Evolutionary conservation across 2,113 vertebrate species (phyloP), one percentile per base, ranked within the genome.

Genomic region (Chaetorhynchus papuensis): DNA sequence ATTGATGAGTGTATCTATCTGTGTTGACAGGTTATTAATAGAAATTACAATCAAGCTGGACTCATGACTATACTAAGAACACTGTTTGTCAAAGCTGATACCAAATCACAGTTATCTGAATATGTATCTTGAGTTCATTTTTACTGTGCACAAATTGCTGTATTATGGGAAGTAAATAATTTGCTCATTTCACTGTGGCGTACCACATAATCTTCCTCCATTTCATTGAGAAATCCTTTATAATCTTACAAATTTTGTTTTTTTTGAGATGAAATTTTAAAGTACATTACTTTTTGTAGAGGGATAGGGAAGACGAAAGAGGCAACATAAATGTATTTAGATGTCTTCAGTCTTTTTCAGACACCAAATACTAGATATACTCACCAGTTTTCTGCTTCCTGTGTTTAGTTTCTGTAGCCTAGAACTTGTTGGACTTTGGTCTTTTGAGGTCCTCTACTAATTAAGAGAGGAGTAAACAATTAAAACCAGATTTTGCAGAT

Each of bases 401-500:
- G 20, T 60, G 13, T 57, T 90, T 57, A 23, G n/a, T 70, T 86
- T 75, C 35, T 89, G 33, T 78, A 52, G 69, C 47, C 16, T 87
- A 70, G 28, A 70, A 50, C 13, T 84, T 90, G 20, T 26, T 87
- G 68, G 71, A 90, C 80, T 96, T 83, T 10, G 92, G 54, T 77
- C 83, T 60, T 77, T 64, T 91, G 52, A 75, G 49, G 57, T 52
- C 18, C 66, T 86, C 8, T 15, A 1, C 54, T 89, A 76, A 84
- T 91, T 84, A 77, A 35, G n/a, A 70, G 41, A 23, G 56, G 39
- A 66, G 3, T 82, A 63, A 89, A 63, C 10, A 79, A 74, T 92
- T 74, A 82, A 86, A 81, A 33, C 1, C 50, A 74, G 81, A 84
- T 95, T 89, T 87, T 81, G 65, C 33, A 56, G 89, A 84, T 95